Conservation (phyloP, 2,113 vertebrate genomes). For the Eudyptes chrysolophus region DNA sequence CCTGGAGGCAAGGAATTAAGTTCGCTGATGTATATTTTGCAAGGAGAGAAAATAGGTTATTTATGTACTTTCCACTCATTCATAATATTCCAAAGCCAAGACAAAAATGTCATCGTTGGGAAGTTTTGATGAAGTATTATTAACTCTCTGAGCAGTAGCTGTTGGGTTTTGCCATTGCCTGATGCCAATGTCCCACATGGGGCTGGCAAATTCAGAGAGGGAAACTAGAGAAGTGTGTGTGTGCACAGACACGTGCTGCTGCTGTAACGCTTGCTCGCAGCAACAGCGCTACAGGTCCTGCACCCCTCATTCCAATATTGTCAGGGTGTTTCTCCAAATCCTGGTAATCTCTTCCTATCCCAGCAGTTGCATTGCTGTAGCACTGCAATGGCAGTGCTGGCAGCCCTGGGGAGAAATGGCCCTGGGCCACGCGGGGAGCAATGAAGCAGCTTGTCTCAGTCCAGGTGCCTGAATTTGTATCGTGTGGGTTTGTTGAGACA, state of each 20-base stretch:
- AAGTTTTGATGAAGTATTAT: neutral
- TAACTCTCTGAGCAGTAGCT: neutral
- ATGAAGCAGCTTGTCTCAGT: neutral
- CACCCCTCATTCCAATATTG: neutral
- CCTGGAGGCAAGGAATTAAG: neutral
- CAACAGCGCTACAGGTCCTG: neutral
- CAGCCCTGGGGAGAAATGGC: neutral
- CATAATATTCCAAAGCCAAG: neutral
- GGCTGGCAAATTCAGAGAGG: neutral
- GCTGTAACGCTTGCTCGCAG: neutral
- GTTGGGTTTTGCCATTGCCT: neutral
- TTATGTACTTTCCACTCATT: neutral
- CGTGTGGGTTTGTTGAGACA: neutral
- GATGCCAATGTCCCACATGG: fast-evolving
- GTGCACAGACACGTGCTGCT: neutral
- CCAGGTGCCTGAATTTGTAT: neutral
- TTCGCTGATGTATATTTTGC: neutral
- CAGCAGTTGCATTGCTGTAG: neutral
- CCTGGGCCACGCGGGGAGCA: neutral
- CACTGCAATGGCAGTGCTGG: neutral
- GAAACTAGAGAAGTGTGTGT: neutral
- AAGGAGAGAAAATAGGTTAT: slow-evolving; percentile 5
- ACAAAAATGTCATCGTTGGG: neutral
- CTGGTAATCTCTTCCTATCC: neutral
- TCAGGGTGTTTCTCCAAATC: neutral